Percentiles rank a stretch among this genome's conserved stretches.
Evolutionary conservation across 2,113 vertebrate species (phyloP).

Genomic region (Eubucco bourcierii): DNA sequence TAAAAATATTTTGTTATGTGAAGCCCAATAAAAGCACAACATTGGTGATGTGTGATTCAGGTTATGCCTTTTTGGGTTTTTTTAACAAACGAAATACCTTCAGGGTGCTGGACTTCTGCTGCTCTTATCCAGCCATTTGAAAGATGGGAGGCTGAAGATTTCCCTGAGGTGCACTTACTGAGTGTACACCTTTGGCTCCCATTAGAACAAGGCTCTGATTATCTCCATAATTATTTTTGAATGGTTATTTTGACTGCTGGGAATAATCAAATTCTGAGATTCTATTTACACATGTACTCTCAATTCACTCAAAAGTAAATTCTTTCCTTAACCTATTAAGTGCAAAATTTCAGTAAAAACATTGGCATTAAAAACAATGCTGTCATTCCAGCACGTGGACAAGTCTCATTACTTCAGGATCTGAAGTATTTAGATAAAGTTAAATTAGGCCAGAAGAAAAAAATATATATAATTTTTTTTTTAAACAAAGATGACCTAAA

Average conservation of each 20-base stretch:
- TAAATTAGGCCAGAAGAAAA: slow-evolving; percentile 65
- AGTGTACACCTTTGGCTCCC: not conserved
- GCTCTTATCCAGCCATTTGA: not conserved
- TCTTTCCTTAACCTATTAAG: not conserved
- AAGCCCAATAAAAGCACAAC: not conserved
- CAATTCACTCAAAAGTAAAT: not conserved
- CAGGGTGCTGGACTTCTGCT: not conserved
- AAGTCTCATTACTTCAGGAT: not conserved
- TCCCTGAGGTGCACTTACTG: not conserved
- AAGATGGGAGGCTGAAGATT: not conserved
- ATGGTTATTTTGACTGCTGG: not conserved
- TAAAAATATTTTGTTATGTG: not conserved
- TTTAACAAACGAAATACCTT: not conserved
- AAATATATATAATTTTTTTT: slow-evolving; percentile 65
- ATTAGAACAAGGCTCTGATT: not conserved
- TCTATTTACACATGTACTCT: not conserved
- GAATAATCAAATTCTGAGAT: not conserved
- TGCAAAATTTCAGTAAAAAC: not conserved
- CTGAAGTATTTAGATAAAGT: slow-evolving; percentile 38
- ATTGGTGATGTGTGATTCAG: not conserved
- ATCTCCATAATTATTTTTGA: not conserved
- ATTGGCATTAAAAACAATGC: not conserved
- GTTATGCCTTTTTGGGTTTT: not conserved
- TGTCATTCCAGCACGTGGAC: not conserved
- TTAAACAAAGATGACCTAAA: slow-evolving; percentile 77